These are phyloP conservation scores for Sebastes miniatus DNA, from an alignment of 2,797 vertebrate species.

Conservation along the genomic window DNA sequence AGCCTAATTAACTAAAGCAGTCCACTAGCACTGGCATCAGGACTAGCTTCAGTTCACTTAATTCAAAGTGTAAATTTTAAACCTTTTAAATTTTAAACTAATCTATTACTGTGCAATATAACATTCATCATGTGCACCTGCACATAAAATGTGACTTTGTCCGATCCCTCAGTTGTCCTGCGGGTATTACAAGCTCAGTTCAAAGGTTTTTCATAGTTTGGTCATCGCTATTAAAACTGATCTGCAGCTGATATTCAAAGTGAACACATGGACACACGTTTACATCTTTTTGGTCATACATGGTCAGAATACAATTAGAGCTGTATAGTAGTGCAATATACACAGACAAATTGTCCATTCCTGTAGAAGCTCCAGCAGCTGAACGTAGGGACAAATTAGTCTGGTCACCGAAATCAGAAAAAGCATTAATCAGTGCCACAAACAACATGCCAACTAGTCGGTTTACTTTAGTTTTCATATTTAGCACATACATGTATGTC, in stretches of 20 bases:
- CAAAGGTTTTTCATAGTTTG: not conserved
- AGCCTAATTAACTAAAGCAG: not conserved
- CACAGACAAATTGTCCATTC: not conserved
- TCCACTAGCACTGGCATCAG: not conserved
- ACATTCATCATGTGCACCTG: conserved; percentile 7
- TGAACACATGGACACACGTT: not conserved
- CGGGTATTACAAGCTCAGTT: not conserved
- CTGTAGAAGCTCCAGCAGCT: not conserved
- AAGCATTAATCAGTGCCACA: conserved; percentile 29
- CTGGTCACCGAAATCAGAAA: not conserved
- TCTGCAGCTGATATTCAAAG: not conserved
- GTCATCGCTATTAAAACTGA: not conserved
- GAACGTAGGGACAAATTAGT: not conserved
- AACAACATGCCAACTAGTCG: conserved; percentile 11
- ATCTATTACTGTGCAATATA: not conserved
- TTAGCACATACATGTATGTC: not conserved
- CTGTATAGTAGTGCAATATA: conserved; percentile 3
- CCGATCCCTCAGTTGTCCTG: not conserved
- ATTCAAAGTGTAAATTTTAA: not conserved
- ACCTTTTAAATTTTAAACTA: not conserved
- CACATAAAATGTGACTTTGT: not conserved
- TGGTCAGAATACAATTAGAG: not conserved
- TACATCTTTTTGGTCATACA: not conserved
- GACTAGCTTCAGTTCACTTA: conserved; percentile 5
- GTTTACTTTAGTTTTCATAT: not conserved